A percentile compares a stretch with the other conserved stretches of the same genome.
Evolutionary conservation across 2,888 invertebrate genomes (phyloP).

Genomic region (Ophion costatus): DNA sequence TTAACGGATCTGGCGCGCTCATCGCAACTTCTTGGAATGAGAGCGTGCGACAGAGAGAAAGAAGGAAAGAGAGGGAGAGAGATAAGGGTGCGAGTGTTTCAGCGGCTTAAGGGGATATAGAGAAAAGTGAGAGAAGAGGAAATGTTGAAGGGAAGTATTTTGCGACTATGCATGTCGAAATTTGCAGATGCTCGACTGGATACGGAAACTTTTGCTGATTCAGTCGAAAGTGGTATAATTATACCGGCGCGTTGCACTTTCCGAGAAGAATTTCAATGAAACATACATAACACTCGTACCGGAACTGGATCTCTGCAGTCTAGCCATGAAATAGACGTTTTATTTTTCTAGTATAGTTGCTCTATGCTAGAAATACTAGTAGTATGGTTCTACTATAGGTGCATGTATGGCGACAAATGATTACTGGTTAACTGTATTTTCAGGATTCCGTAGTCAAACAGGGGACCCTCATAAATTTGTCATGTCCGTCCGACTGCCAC

Average conservation of each 20-base stretch:
- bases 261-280: not conserved
- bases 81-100: constrained; percentile 41
- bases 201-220: constrained; percentile 22
- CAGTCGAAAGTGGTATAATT: constrained; percentile 40
- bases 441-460: too few species aligned
- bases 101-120: constrained; percentile 14
- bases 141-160: constrained; percentile 23
- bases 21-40: constrained; percentile 21
- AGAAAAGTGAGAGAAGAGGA: constrained; percentile 29
- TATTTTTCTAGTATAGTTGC: not conserved
- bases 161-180: constrained; percentile 32
- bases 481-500: too few species aligned
- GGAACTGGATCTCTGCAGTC: too few species aligned
- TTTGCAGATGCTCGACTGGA: constrained; percentile 18
- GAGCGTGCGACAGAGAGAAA: constrained; percentile 1
- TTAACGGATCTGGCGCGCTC: constrained; percentile 64
- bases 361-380: too few species aligned
- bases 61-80: not conserved
- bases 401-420: too few species aligned
- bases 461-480: too few species aligned
- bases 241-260: constrained; percentile 32
- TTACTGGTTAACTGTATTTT: too few species aligned
- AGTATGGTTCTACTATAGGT: too few species aligned
- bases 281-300: not conserved
- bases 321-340: not conserved